Base-by-base conservation (phyloP, 2,888 invertebrate species). In the Eudasyphora cyanicolor region DNA sequence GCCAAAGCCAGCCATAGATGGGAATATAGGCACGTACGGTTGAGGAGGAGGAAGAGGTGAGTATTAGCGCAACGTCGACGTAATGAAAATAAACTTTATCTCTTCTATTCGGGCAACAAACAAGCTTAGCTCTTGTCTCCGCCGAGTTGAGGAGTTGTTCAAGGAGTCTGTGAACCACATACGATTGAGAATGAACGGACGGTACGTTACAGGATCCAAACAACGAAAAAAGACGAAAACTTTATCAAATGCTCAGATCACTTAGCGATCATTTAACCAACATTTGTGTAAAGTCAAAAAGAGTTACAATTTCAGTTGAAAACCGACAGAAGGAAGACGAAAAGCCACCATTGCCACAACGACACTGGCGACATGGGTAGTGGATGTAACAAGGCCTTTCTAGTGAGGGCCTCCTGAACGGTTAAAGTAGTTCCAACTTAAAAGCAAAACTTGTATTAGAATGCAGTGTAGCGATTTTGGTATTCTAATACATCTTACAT, bases 181-280 rank as follows among this genome's bases (percentile, higher is more conserved):
- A 74, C 21, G 19, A 62, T 29, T 49, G 19, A 17, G 32, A 49
- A 67, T 67, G 67, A 21, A 42, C 42, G 17, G 38, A 42, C 42
- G 17, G 17, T 70, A 17, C 49, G 10, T n/a, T 21, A 57, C 54
- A 38, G 54, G 60, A 60, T 60, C 29, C 32, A 29, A 14, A 60
- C 57, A 57, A 57, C 57, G 24, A 54, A 21, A 57, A 64, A 57
- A 38, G 29, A 78, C 21, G 29, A 79, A 69, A 74, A 84, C 77
- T 81, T 67, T 84, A 84, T 84, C 84, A 84, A 84, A 84, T 81
- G 84, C 84, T 84, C 84, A 84, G 84, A 84, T 84, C 84, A 84
- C 84, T 84, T 84, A 84, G 84, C 79, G 84, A 84, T 84, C 84
- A 84, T 84, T 84, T 84, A 84, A 84, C 84, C 81, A 84, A 84